These are phyloP conservation scores for Andricus grossulariae DNA, from an alignment of 1,140 invertebrate genomes.

Conservation along the genomic window DNA sequence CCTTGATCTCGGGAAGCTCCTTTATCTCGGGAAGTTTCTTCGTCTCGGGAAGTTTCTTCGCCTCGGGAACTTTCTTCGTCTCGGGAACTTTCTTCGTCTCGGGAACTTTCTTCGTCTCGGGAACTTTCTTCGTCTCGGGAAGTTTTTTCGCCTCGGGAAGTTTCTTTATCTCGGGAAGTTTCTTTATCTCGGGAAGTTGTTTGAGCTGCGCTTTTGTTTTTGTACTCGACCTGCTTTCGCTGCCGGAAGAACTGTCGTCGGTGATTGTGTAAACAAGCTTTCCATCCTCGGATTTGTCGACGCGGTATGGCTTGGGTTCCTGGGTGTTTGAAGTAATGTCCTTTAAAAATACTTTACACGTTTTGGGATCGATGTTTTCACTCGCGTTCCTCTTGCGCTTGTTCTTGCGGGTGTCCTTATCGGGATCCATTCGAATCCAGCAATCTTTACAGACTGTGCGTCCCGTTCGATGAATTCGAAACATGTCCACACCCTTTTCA, in stretches of 20 bases:
- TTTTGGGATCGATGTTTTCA: slow-evolving; percentile 50
- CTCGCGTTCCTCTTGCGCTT: slow-evolving; percentile 34
- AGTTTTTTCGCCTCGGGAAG: not conserved
- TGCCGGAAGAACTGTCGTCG: slow-evolving; percentile 41
- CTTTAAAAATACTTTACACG: slow-evolving; percentile 65
- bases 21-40: not conserved
- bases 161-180: not conserved
- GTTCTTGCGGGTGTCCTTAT: slow-evolving; percentile 27
- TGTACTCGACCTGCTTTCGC: slow-evolving; percentile 3
- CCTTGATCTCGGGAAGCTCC: slow-evolving; percentile 7
- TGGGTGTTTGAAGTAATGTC: slow-evolving; percentile 56
- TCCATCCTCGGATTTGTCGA: slow-evolving; percentile 53
- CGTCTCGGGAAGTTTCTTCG: slow-evolving; percentile 7
- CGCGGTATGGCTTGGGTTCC: slow-evolving; percentile 43
- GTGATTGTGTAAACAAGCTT: slow-evolving; percentile 53
- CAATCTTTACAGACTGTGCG: slow-evolving; percentile 65
- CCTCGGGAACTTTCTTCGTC: slow-evolving; percentile 43
- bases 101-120: slow-evolving; percentile 39
- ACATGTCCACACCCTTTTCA: slow-evolving; percentile 54
- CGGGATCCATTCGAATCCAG: slow-evolving; percentile 60
- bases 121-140: slow-evolving; percentile 22
- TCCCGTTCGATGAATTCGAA: slow-evolving; percentile 59
- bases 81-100: slow-evolving; percentile 41
- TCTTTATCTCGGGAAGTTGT: slow-evolving; percentile 10
- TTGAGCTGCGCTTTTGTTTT: slow-evolving; percentile 1